Evolutionary conservation across 2,888 invertebrate genomes (phyloP), one percentile per base, ranked within the genome.

Genomic region (Zeuzera pyrina): DNA sequence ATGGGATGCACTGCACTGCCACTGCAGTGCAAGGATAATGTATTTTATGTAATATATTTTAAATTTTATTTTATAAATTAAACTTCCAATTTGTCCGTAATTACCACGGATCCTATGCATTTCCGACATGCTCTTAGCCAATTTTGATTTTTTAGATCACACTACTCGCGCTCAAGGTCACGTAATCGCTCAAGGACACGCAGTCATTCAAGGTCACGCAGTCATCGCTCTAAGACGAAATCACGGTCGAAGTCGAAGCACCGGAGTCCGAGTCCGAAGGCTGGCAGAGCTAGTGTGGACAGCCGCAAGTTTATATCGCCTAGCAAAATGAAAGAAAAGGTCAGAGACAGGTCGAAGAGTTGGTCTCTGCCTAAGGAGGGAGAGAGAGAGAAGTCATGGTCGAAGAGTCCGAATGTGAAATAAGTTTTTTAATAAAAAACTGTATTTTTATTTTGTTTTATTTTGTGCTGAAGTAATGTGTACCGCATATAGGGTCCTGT

Each of bases 311-410:
- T 43, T 2, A 39, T 47, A 2, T 47, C 57, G 0, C 49, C 45
- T 1, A 27, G 8, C 6, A 41, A 34, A 2, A n/a, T n/a, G n/a
- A n/a, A n/a, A n/a, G n/a, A n/a, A n/a, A n/a, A n/a, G n/a, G 30
- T 30, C 29, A n/a, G 64, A 22, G 66, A 65, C 1, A 60, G 86
- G 1, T 86, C 87, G 1, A 86, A 85, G 42, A 88, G 88, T 10
- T 88, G 89, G 88, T 89, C 89, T 0, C 54, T 86, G 29, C 87
- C 87, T 1, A 85, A 76, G 40, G 84, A 85, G 44, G 73, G 35
- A 46, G 79, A 58, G 43, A 42, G 61, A 15, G 66, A 65, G 24
- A 78, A 81, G 39, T 86, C 86, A 0, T 87, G 88, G 87, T 86
- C 87, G 0, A 83, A 76, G 40, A 81, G 84, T 31, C 85, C 84